A percentile compares a stretch with the other conserved stretches of the same genome.
Conservation (phyloP, 2,888 invertebrate genomes). For the Geophilus truncorum region DNA sequence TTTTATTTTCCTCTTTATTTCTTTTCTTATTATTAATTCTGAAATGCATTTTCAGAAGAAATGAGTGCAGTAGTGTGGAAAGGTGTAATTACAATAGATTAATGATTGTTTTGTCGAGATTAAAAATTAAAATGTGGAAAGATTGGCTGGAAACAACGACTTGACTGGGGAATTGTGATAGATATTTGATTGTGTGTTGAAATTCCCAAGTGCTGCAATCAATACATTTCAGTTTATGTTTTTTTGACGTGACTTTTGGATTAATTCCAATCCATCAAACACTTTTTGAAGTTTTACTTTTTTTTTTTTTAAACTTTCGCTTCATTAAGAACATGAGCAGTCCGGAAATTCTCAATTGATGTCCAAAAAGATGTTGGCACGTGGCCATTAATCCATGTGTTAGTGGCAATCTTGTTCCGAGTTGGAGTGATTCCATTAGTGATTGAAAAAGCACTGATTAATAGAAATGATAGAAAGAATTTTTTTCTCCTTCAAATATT, state of each 20-base stretch:
- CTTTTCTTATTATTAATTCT: no score
- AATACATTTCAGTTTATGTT: background rate
- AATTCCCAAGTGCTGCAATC: background rate
- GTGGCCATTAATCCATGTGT: background rate
- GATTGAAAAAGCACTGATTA: background rate
- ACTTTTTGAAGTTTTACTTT: background rate
- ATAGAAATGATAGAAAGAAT: background rate
- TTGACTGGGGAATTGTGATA: no score
- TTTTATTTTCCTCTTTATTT: background rate
- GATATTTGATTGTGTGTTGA: background rate
- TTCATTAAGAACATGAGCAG: background rate
- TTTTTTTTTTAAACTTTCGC: no score
- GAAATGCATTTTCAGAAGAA: background rate
- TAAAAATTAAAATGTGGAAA: background rate
- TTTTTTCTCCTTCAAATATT: no score
- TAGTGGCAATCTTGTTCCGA: background rate
- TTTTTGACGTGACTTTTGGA: background rate
- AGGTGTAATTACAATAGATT: background rate
- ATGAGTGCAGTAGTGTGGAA: no score
- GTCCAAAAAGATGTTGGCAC: background rate
- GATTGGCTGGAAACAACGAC: background rate
- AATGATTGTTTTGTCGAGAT: background rate
- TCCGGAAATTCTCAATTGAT: background rate
- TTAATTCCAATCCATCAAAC: background rate
- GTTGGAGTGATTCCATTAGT: slow-evolving; percentile 12